Percentiles rank a stretch among this genome's conserved stretches.
phyloP scores from a whole-genome alignment of 2,888 invertebrate species.

The Xestia rhomboidea region DNA sequence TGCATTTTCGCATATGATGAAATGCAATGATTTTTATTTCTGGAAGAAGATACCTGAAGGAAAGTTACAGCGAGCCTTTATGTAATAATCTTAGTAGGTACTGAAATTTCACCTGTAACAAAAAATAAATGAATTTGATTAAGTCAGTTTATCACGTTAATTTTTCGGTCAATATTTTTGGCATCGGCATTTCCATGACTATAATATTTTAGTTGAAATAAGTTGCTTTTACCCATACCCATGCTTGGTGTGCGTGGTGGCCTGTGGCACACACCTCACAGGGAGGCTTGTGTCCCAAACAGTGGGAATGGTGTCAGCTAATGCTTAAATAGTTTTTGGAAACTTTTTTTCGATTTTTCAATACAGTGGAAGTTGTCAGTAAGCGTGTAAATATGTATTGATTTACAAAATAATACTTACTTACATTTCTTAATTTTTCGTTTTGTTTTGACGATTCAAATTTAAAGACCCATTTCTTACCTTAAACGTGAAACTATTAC shows the following conservation, averaged over 20 bases:
- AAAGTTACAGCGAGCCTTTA: no score
- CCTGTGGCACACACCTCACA: background rate
- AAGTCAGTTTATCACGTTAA: background rate
- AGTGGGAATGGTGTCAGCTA: no score
- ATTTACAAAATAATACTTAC: background rate
- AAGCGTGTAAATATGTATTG: no score
- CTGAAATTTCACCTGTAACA: no score
- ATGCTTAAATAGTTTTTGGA: background rate
- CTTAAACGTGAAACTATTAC: conserved; percentile 34
- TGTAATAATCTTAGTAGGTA: no score
- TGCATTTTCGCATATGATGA: background rate
- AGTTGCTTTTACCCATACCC: background rate
- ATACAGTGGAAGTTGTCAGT: background rate
- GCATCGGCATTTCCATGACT: background rate
- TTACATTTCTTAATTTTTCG: background rate
- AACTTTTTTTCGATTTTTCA: background rate
- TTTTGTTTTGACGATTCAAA: background rate
- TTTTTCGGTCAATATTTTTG: background rate
- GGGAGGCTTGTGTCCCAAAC: background rate
- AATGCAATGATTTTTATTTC: no score
- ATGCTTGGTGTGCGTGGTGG: background rate
- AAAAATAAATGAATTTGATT: no score
- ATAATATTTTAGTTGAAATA: background rate
- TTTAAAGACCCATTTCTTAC: conserved; percentile 5
- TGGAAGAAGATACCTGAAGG: no score